A percentile compares a stretch with the other conserved stretches of the same genome.
These are phyloP conservation scores for Andrena dorsata DNA, from an alignment of 2,888 invertebrate genomes.

Conservation along the genomic window DNA sequence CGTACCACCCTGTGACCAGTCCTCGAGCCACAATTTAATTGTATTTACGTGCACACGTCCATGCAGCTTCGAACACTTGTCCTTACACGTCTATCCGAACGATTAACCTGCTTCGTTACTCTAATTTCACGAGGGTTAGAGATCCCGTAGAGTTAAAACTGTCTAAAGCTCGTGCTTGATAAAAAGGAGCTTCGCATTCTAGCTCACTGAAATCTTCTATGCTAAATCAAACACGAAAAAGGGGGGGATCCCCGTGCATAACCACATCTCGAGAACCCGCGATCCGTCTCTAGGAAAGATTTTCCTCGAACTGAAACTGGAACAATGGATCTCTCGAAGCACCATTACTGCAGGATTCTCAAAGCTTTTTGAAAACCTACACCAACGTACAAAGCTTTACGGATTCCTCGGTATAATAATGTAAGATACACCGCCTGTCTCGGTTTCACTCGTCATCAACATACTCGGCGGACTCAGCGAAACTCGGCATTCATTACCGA, in stretches of 20 bases:
- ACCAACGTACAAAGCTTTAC: too few relatives aligned
- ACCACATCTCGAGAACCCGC: not conserved
- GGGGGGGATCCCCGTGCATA: not conserved
- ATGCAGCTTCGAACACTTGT: too few relatives aligned
- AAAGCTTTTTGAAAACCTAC: too few relatives aligned
- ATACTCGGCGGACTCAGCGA: too few relatives aligned
- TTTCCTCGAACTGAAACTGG: not conserved
- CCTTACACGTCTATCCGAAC: not conserved
- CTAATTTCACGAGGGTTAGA: too few relatives aligned
- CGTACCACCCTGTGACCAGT: not conserved
- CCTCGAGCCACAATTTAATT: slow-evolving; percentile 11
- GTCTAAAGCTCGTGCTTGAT: too few relatives aligned
- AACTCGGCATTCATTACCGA: not conserved
- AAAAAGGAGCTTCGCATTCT: not conserved
- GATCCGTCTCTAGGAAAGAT: not conserved
- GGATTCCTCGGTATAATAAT: too few relatives aligned
- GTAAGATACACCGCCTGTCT: not conserved
- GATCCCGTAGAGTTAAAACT: too few relatives aligned
- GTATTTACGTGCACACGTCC: not conserved
- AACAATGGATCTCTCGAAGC: too few relatives aligned
- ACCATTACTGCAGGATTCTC: too few relatives aligned
- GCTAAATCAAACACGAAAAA: not conserved
- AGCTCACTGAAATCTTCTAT: not conserved
- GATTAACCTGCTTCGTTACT: too few relatives aligned
- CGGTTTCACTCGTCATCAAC: not conserved